Evolutionary conservation across 2,888 invertebrate genomes (phyloP), one percentile per base, ranked within the genome.

Genomic region (Dynastes hyllus): DNA sequence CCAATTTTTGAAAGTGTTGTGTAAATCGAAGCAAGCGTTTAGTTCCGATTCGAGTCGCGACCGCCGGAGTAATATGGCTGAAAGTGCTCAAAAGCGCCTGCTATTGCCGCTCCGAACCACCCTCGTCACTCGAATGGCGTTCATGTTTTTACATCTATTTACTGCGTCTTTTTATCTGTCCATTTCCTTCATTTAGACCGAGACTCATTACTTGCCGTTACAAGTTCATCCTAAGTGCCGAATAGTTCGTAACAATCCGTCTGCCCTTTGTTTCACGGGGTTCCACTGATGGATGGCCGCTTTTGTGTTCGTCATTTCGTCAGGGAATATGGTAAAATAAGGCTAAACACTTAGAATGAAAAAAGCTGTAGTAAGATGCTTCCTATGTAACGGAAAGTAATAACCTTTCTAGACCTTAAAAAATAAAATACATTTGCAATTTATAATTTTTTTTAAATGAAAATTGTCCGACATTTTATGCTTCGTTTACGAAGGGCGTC

Each of bases 1-100:
- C 67, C 45, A 67, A 67, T 67, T 45, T 67, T 9, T 45, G 40
- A 45, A 45, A 45, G 67, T 45, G 40, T 67, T 67, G 45, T 22
- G 45, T 67, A 67, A 67, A 67, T 67, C 67, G 67, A 67, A 67
- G 50, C 67, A 45, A 5, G 16, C 67, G n/a, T 63, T 63, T 63
- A 63, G 63, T 63, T 63, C 63, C 13, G 22, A 63, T 63, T 63
- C 29, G 55, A 29, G 63, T 63, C 29, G 13, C 32, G 29, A 63
- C 27, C 63, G 16, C 63, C 13, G 22, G 3, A 63, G 22, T 9
- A 63, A 63, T 63, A 63, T 32, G 63, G 63, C 63, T 13, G 63
- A 16, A 63, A 63, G 63, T 63, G 32, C 63, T 63, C 32, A 29
- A 63, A 11, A 63, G 29, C 32, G 27, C 61, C 16, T 9, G 32